Base-by-base conservation (phyloP, 2,113 vertebrate species). In the Dipodomys merriami region DNA sequence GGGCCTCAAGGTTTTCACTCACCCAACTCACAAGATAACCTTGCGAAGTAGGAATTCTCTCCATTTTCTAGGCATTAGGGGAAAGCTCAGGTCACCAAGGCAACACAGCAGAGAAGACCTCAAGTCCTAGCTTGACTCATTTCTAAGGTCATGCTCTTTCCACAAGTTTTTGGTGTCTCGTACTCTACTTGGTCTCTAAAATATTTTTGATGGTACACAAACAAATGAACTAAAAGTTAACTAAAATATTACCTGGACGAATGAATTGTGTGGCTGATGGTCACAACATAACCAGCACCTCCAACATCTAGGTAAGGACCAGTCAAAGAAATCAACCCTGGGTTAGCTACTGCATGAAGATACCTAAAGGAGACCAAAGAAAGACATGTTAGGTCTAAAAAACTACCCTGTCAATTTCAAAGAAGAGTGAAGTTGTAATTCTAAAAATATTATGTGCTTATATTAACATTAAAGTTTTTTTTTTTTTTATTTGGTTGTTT, bases 211-310 rank as follows among this genome's bases (percentile, higher is more conserved):
- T 16, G 4, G 16, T 57, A 53, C 60, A 76, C 39, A 44, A 84
- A 82, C 27, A 88, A 80, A 88, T 20, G 20, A 53, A 46, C 20
- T 4, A 30, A 29, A 49, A 67, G 88, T 39, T 5, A 71, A 88
- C 62, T 2, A 22, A 46, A 35, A 67, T 13, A 90, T 95, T 97
- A 99, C 99, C 99, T 99, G 96, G 99, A 99, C 83, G 99, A 99
- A 72, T 99, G 99, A 82, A 99, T 99, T 1, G 99, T 99, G 95
- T 99, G 99, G 94, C 99, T 99, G 97, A 99, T 99, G 0, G 99
- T 99, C 92, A 99, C 99, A 0, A 99, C 99, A 0, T 99, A 99
- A 3, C 99, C 99, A 0, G 99, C 99, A 73, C 99, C 99, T 69
- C 99, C 99, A 79, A 99, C 99, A 23, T 99, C 99, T 96, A 99